Base-by-base conservation (phyloP, 2,888 invertebrate genomes). In the Orthonychiurus folsomi region DNA sequence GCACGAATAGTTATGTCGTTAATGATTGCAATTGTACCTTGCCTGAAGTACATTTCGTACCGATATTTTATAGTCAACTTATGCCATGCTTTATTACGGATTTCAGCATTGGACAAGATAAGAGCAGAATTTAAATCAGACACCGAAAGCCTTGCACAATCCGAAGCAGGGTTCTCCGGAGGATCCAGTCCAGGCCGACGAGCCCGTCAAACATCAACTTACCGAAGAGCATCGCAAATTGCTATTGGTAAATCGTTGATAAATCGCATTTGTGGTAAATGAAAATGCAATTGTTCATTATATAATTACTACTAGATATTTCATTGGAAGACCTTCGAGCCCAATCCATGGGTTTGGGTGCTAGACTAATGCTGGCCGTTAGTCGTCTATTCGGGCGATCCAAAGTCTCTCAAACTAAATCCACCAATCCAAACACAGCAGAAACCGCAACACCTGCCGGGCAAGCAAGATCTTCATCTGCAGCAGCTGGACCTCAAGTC, bases 21-120 rank as follows among this genome's bases (percentile, higher is more conserved):
- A n/a, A n/a, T n/a, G n/a, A n/a, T n/a, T n/a, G n/a, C n/a, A n/a
- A n/a, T n/a, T n/a, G n/a, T n/a, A n/a, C n/a, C n/a, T n/a, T n/a
- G n/a, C n/a, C n/a, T n/a, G n/a, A n/a, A n/a, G n/a, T n/a, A n/a
- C n/a, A n/a, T n/a, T n/a, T n/a, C n/a, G n/a, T n/a, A n/a, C n/a
- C n/a, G n/a, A n/a, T n/a, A n/a, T n/a, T n/a, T n/a, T n/a, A n/a
- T n/a, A n/a, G n/a, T n/a, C n/a, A n/a, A n/a, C n/a, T n/a, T n/a
- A n/a, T n/a, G n/a, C n/a, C n/a, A n/a, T n/a, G n/a, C n/a, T n/a
- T n/a, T n/a, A n/a, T n/a, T n/a, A n/a, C n/a, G n/a, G n/a, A n/a
- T 75, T 77, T 58, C 75, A 87, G 88, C 87, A 27, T 75, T 88
- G 76, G 86, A 86, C 71, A 79, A 84, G 66, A 81, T 88, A 63